Evolutionary conservation across 2,113 vertebrate genomes (phyloP), one percentile per base, ranked within the genome.

Genomic region (Enhydra lutris): DNA sequence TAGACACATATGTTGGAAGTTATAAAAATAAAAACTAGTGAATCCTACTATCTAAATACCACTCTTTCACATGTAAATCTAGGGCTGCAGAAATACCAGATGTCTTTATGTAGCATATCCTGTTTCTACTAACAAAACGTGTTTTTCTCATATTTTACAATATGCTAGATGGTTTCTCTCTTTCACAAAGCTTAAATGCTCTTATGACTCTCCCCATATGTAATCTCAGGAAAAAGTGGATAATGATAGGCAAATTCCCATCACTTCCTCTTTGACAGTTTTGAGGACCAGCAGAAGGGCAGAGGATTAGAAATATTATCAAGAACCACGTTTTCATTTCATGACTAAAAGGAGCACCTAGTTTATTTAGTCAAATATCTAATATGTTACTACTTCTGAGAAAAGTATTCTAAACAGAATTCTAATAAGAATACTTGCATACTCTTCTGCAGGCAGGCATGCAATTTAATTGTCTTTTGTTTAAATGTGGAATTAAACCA

Each of bases 381-480:
- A 92, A 34, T 50, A 67, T 45, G 63, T 61, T 91, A 92, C 86
- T 95, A 73, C 71, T 81, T 91, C 80, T 96, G 52, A 83, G 24
- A 82, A 89, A 76, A 67, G 4, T 45, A 61, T 57, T 95, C 82
- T 92, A 89, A 95, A 94, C 20, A 94, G 31, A 69, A 34, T 67
- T 93, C 96, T 97, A 78, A 78, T 94, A 90, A 97, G 71, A 85
- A 96, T 11, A 31, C 3, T 80, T 17, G 21, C 21, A 82, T 18
- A 47, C 83, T 94, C 82, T 59, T 96, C 52, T 93, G 59, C 20
- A 96, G 55, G 61, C 59, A 93, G 29, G 55, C 86, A 95, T 86
- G 73, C 39, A 95, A 96, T 97, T 96, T 95, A 95, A 97, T 39
- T 94, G 89, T 93, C 81, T 86, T 90, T 47, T 29, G 26, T 92